A percentile compares a stretch with the other conserved stretches of the same genome.
These are phyloP conservation scores for Macroramphosus scolopax DNA, from an alignment of 2,797 vertebrate species.

Conservation along the genomic window DNA sequence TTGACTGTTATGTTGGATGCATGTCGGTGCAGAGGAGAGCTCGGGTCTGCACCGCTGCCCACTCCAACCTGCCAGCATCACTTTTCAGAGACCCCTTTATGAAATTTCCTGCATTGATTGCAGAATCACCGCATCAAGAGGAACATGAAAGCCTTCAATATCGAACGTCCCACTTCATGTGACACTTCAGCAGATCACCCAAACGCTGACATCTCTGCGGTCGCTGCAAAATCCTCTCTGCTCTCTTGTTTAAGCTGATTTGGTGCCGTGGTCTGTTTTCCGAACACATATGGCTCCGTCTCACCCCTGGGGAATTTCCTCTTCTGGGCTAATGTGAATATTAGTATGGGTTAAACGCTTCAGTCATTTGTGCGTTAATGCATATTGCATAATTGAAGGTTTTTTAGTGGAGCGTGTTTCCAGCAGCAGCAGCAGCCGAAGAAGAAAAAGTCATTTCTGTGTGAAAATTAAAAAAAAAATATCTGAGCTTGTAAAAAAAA, in stretches of 20 bases:
- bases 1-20: slow-evolving; percentile 29
- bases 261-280: slow-evolving; percentile 42
- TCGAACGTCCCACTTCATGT: slow-evolving; percentile 5
- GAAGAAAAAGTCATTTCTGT: slow-evolving; percentile 14
- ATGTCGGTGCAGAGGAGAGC: slow-evolving; percentile 27
- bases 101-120: slow-evolving; percentile 31
- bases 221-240: slow-evolving; percentile 7
- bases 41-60: slow-evolving; percentile 14
- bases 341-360: slow-evolving; percentile 79
- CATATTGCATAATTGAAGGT: slow-evolving; percentile 75
- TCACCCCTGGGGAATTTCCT: slow-evolving; percentile 66
- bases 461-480: too few species aligned
- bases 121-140: slow-evolving; percentile 22
- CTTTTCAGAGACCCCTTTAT: slow-evolving; percentile 25
- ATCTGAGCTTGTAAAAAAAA: too few species aligned
- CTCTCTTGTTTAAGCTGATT: slow-evolving; percentile 19
- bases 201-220: neutral
- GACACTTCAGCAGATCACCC: slow-evolving; percentile 11
- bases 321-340: slow-evolving; percentile 75
- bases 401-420: slow-evolving; percentile 52
- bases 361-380: slow-evolving; percentile 75
- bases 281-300: slow-evolving; percentile 64
- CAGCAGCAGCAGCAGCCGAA: too few species aligned
- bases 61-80: slow-evolving; percentile 12
- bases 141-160: neutral